These are phyloP conservation scores for Diarsia mendica DNA, from an alignment of 2,888 invertebrate species.

Conservation along the genomic window DNA sequence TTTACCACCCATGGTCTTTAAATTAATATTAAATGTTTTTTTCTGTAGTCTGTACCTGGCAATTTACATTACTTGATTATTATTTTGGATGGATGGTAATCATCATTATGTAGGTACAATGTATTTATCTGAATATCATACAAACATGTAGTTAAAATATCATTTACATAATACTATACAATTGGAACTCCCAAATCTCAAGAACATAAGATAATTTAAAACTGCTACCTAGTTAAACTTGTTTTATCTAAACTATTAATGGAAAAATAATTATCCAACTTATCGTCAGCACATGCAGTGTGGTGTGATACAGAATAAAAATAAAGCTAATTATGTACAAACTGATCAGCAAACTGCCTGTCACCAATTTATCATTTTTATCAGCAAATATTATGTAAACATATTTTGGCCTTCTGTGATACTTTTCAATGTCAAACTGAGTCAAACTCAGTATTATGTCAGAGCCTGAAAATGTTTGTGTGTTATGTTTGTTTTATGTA, in stretches of 20 bases:
- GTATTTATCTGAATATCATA: not conserved
- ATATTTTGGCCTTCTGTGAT: slow-evolving; percentile 2
- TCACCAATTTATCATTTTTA: slow-evolving; percentile 42
- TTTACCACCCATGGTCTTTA: too few relatives aligned
- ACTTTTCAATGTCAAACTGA: slow-evolving; percentile 45
- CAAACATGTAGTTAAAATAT: not conserved
- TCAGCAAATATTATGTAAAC: slow-evolving; percentile 36
- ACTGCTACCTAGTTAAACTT: not conserved
- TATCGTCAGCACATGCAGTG: not conserved
- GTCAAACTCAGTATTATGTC: too few relatives aligned
- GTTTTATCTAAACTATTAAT: not conserved
- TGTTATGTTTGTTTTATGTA: slow-evolving; percentile 9
- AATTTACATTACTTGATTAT: not conserved
- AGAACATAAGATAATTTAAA: not conserved
- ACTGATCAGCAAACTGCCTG: not conserved
- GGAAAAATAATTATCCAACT: not conserved
- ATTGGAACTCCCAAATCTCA: slow-evolving; percentile 1
- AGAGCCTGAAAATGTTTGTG: not conserved
- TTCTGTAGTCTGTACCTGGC: not conserved
- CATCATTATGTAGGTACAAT: too few relatives aligned
- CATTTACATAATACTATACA: slow-evolving; percentile 6
- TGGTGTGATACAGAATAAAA: not conserved
- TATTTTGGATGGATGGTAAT: not conserved
- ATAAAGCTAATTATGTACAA: not conserved
- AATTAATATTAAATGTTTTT: not conserved